phyloP scores from a whole-genome alignment of 2,113 vertebrate species.

The Pardalotus punctatus region DNA sequence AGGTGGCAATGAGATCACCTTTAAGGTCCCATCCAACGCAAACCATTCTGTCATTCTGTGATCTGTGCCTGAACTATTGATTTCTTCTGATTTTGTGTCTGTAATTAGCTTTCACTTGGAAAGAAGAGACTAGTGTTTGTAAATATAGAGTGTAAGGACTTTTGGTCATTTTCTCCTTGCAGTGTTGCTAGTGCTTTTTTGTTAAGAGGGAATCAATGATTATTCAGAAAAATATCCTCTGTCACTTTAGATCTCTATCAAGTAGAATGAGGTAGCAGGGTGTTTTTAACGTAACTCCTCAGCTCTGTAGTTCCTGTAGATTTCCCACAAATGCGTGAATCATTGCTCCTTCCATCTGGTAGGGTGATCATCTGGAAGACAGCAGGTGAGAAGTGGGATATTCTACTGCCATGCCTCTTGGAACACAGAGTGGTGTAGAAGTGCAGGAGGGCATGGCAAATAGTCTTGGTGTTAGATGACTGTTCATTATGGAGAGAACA shows the following conservation, averaged over 20 bases:
- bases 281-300: not conserved
- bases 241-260: not conserved
- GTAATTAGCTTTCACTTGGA: not conserved
- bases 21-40: not conserved
- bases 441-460: not conserved
- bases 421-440: not conserved
- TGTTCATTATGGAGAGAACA: not conserved
- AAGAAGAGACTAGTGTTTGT: not conserved
- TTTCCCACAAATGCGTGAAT: not conserved
- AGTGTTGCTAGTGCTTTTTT: not conserved
- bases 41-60: not conserved
- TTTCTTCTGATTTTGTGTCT: not conserved
- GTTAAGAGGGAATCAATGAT: not conserved
- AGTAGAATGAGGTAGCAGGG: not conserved
- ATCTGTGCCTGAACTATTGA: not conserved
- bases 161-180: not conserved
- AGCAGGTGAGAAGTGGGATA: not conserved
- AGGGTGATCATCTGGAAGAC: not conserved
- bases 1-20: not conserved
- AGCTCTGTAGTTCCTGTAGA: not conserved
- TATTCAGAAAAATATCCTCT: not conserved
- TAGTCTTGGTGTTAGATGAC: not conserved
- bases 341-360: not conserved
- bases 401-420: not conserved
- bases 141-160: not conserved